Evolutionary conservation across 2,797 vertebrate genomes (phyloP).

Genomic region (Scolopax bukidnonensis): DNA sequence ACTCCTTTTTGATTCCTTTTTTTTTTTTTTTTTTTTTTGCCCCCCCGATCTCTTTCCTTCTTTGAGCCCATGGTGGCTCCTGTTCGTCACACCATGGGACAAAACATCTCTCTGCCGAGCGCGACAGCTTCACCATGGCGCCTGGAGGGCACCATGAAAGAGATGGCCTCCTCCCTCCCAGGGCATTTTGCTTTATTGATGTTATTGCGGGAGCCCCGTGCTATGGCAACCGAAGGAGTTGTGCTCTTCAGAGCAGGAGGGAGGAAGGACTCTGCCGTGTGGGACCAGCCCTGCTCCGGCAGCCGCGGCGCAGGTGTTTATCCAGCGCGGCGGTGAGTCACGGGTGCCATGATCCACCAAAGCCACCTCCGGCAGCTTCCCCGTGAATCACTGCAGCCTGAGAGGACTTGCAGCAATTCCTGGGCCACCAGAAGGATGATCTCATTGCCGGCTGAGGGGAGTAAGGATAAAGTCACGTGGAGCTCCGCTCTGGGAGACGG

Average conservation of each 20-base stretch:
- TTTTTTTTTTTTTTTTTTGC: background rate
- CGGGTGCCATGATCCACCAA: slow-evolving; percentile 45
- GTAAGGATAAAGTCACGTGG: slow-evolving; percentile 20
- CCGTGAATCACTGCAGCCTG: slow-evolving; percentile 55
- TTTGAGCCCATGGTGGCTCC: fast-evolving
- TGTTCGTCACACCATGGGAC: background rate
- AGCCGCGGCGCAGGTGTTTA: background rate
- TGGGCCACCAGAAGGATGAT: slow-evolving; percentile 51
- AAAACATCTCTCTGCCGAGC: fast-evolving
- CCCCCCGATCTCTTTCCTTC: background rate
- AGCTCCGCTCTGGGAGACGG: background rate
- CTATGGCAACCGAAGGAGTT: slow-evolving; percentile 17
- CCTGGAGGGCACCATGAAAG: background rate
- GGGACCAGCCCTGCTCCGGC: background rate
- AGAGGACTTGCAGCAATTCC: slow-evolving; percentile 55
- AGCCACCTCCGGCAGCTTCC: slow-evolving; percentile 52
- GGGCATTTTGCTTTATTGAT: slow-evolving; percentile 22
- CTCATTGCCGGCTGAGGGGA: slow-evolving; percentile 11
- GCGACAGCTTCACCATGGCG: background rate
- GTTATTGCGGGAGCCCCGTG: background rate
- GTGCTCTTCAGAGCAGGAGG: background rate
- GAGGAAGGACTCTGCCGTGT: background rate
- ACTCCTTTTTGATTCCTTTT: background rate
- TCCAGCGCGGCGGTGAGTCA: slow-evolving; percentile 26
- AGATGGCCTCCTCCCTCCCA: background rate